Conservation (phyloP, 2,113 vertebrate species). For the Cyprinus carpio region DNA sequence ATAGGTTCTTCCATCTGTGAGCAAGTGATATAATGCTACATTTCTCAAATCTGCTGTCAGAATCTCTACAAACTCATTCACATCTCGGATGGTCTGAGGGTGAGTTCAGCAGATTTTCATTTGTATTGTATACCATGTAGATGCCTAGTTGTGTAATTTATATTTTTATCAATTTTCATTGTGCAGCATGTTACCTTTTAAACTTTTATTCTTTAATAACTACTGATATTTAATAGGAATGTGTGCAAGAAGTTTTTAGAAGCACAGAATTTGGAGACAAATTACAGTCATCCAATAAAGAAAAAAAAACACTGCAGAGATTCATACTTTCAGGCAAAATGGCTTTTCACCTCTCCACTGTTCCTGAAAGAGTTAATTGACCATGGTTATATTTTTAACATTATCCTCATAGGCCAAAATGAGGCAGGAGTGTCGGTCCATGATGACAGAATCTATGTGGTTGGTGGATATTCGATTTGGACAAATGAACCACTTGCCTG, state of each 20-base stretch:
- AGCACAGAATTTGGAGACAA: neutral
- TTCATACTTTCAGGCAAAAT: neutral
- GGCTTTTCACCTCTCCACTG: neutral
- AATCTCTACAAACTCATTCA: no score
- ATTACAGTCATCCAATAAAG: neutral
- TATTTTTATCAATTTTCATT: no score
- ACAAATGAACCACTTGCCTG: slow-evolving; percentile 97
- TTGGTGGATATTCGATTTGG: slow-evolving; percentile 98
- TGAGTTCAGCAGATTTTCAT: no score
- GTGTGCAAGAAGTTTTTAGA: neutral
- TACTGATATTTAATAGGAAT: no score
- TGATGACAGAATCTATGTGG: slow-evolving; percentile 94
- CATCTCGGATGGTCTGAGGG: no score
- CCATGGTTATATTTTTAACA: slow-evolving; percentile 7
- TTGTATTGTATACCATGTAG: no score
- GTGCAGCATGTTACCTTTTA: no score
- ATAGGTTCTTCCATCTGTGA: no score
- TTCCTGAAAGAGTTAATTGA: neutral
- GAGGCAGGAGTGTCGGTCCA: slow-evolving; percentile 95
- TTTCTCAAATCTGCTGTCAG: no score
- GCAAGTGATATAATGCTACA: no score
- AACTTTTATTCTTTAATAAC: no score
- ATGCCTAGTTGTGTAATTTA: no score
- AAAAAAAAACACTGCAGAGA: neutral
- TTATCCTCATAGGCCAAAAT: slow-evolving; percentile 85